Evolutionary conservation across 1,140 invertebrate species (phyloP), one percentile per base, ranked within the genome.

Genomic region (Eueides isabella): DNA sequence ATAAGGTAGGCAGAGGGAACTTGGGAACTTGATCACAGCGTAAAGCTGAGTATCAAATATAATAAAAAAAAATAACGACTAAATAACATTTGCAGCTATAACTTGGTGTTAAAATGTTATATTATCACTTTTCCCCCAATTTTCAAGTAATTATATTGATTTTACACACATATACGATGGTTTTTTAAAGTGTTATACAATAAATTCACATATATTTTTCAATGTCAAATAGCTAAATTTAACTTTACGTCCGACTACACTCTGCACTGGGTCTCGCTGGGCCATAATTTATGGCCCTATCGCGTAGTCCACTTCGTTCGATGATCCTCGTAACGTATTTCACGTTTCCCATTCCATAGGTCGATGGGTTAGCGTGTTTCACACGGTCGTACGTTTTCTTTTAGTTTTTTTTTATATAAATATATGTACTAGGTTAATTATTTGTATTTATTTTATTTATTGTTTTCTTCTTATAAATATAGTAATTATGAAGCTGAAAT

Each of bases 201-300:
- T 55, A 55, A 55, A 55, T 55, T 55, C 48, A 12, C 19, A 55
- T 67, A 67, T 71, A 67, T 55, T 44, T 16, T 33, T 41, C n/a
- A 12, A 26, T 62, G 23, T 69, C 33, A 38, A 44, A 61, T 41
- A 48, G 55, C 38, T n/a, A 33, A 41, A 44, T 67, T 67, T 55
- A 64, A 70, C 48, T 75, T 19, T 55, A 61, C 44, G 29, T 55
- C 31, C 26, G 29, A 38, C 41, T 29, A 48, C 44, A 55, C 48
- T 55, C 48, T 55, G 48, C n/a, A 26, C 61, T 30, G 44, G 63
- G 61, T 67, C 61, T 12, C 38, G 63, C 55, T 61, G 76, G 33
- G 28, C 64, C 79, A 80, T 80, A 78, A 78, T 78, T 78, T 78
- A 80, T 74, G 28, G 64, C 70, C 62, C 64, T 80, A 80, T 80